Conservation (phyloP, 2,113 vertebrate species). For the Corynorhinus townsendii region DNA sequence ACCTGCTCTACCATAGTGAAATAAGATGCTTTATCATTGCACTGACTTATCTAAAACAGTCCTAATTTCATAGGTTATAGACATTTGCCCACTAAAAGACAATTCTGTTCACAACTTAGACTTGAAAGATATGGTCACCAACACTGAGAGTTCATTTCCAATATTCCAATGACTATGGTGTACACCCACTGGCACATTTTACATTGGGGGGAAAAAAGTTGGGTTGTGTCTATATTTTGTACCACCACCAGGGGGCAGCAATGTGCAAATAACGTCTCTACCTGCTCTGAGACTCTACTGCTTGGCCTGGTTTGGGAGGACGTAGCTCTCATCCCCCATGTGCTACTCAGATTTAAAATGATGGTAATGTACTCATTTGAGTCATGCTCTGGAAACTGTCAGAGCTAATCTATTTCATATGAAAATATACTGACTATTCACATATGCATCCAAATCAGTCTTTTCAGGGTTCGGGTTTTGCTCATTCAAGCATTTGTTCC, state of each 20-base stretch:
- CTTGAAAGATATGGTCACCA: not conserved
- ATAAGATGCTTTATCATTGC: not conserved
- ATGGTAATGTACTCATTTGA: not conserved
- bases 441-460: not conserved
- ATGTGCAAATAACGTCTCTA: conserved; percentile 48
- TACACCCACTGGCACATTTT: not conserved
- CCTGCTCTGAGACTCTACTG: not conserved
- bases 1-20: not conserved
- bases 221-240: not conserved
- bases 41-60: not conserved
- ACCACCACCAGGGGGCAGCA: conserved; percentile 65
- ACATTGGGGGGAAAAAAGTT: not conserved
- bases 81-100: not conserved
- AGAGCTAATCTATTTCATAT: not conserved
- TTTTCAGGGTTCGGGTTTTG: not conserved
- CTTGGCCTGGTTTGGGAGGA: not conserved
- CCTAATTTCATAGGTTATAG: not conserved
- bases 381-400: conserved; percentile 18
- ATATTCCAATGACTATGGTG: fast-evolving
- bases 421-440: not conserved
- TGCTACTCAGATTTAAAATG: not conserved
- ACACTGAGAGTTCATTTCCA: not conserved
- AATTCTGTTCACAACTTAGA: not conserved
- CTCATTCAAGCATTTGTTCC: not conserved
- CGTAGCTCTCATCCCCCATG: fast-evolving